phyloP scores from a whole-genome alignment of 2,888 invertebrate genomes.

The Parthenolecanium corni region DNA sequence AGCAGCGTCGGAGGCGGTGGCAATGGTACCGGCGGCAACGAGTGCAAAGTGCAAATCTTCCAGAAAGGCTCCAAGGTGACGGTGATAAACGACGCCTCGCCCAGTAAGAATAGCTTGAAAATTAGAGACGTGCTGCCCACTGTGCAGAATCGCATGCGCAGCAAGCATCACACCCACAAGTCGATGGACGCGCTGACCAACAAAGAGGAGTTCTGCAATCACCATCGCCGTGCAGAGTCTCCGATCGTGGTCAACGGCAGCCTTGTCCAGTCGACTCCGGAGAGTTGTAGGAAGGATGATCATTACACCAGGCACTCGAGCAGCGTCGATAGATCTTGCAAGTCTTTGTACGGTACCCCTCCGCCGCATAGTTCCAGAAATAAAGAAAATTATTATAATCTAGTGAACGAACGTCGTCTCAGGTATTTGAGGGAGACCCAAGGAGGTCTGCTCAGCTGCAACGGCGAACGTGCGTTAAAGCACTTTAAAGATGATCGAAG shows the following conservation, averaged over 20 bases:
- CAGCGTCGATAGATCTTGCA: too few species aligned
- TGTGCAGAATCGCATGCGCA: slow-evolving; percentile 3
- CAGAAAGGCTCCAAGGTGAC: slow-evolving; percentile 72
- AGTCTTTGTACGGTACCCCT: too few species aligned
- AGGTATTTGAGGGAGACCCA: slow-evolving; percentile 10
- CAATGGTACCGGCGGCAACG: not conserved
- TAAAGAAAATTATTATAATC: slow-evolving; percentile 14
- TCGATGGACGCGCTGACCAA: not conserved
- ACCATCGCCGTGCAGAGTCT: slow-evolving; percentile 45
- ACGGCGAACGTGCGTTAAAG: not conserved
- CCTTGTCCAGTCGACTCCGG: too few species aligned
- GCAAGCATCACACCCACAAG: not conserved
- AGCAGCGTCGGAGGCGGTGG: not conserved
- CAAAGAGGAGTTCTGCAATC: not conserved
- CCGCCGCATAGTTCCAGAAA: not conserved
- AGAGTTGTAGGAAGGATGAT: too few species aligned
- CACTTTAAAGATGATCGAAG: slow-evolving; percentile 25
- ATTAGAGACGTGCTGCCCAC: slow-evolving; percentile 2
- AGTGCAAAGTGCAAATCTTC: slow-evolving; percentile 45
- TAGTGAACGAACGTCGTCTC: slow-evolving; percentile 2
- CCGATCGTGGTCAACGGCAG: slow-evolving; percentile 51
- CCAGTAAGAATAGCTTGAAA: slow-evolving; percentile 40
- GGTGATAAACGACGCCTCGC: slow-evolving; percentile 54
- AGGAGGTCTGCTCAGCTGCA: not conserved
- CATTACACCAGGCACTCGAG: too few species aligned